phyloP scores from a whole-genome alignment of 2,113 vertebrate genomes.

The Nothobranchius kuhntae region DNA sequence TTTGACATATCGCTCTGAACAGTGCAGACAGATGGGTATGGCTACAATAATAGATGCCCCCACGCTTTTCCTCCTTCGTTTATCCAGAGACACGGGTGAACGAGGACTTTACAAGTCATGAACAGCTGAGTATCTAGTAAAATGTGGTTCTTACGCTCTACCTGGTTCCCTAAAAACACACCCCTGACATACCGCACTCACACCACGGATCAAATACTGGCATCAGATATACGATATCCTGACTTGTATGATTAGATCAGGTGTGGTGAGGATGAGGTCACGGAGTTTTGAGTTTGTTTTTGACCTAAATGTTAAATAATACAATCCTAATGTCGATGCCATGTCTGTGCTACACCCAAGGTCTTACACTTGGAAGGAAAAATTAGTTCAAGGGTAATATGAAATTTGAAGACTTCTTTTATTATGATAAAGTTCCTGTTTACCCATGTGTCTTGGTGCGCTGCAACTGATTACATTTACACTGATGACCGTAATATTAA shows the following conservation, averaged over 20 bases:
- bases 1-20: constrained; percentile 42
- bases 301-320: background rate
- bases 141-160: background rate
- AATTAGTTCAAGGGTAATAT: no score
- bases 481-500: no score
- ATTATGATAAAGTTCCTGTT: no score
- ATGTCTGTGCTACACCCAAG: no score
- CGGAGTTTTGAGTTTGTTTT: background rate
- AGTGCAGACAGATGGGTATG: constrained; percentile 48
- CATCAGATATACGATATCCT: background rate
- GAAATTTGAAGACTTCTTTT: no score
- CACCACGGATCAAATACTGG: background rate
- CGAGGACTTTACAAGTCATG: constrained; percentile 14
- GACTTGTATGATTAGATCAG: no score
- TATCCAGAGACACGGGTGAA: constrained; percentile 1
- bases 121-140: constrained; percentile 1
- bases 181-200: background rate
- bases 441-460: no score
- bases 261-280: background rate
- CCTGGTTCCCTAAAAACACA: background rate
- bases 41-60: constrained; percentile 40
- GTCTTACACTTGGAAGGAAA: no score
- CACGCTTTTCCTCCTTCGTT: no score
- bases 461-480: no score
- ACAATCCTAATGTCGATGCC: background rate